Evolutionary conservation across 2,888 invertebrate genomes (phyloP).

Genomic region (Pecten maximus): DNA sequence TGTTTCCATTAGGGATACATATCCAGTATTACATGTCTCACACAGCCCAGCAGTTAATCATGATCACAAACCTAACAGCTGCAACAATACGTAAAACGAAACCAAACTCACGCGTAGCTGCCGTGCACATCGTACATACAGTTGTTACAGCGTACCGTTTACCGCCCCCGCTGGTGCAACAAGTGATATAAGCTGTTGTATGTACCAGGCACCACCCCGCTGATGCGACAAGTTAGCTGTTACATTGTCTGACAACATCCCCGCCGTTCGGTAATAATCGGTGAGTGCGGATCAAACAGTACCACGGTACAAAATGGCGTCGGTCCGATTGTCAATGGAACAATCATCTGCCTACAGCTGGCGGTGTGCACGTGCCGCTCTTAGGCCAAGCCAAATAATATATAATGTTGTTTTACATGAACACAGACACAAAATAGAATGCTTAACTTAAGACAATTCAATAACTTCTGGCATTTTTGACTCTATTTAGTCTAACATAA

Average conservation of each 20-base stretch:
- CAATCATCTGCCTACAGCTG: not conserved
- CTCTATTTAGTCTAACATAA: too few relatives aligned
- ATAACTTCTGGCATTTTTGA: too few relatives aligned
- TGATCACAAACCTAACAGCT: not conserved
- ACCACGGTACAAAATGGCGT: constrained; percentile 23
- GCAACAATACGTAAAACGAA: not conserved
- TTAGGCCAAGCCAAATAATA: not conserved
- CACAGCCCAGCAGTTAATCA: too few relatives aligned
- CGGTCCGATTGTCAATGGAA: constrained; percentile 13
- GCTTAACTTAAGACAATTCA: too few relatives aligned
- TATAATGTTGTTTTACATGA: not conserved
- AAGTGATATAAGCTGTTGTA: not conserved
- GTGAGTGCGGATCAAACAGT: constrained; percentile 13
- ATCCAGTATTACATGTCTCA: too few relatives aligned
- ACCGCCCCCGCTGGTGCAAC: not conserved
- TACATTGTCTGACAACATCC: not conserved
- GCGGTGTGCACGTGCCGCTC: not conserved
- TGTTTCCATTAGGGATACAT: too few relatives aligned
- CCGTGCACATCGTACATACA: not conserved
- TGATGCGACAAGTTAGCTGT: constrained; percentile 16
- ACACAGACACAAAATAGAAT: too few relatives aligned
- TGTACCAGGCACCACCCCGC: not conserved
- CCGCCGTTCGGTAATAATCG: constrained; percentile 9
- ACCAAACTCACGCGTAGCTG: not conserved
- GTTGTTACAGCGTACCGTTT: too few relatives aligned